Evolutionary conservation across 2,888 invertebrate species (phyloP).

Genomic region (Apodemia duryi): DNA sequence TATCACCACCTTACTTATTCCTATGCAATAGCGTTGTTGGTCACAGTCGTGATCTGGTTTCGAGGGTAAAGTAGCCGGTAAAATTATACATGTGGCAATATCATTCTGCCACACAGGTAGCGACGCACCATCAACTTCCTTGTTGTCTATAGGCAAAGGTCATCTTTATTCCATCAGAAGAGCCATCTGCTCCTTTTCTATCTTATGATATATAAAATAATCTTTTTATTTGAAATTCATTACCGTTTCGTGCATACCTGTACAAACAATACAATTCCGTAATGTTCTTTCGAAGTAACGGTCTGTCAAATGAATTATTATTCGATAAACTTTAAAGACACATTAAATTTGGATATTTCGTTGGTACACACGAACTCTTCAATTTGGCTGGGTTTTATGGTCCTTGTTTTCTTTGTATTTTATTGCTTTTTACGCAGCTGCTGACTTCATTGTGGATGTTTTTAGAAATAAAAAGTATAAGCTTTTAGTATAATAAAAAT

Average conservation of each 20-base stretch:
- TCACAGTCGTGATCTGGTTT: too few species aligned
- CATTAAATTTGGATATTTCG: slow-evolving; percentile 13
- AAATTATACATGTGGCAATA: too few species aligned
- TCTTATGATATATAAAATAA: too few species aligned
- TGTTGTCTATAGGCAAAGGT: too few species aligned
- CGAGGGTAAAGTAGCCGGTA: too few species aligned
- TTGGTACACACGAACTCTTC: slow-evolving; percentile 9
- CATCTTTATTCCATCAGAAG: too few species aligned
- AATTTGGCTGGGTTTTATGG: slow-evolving; percentile 10
- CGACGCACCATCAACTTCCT: too few species aligned
- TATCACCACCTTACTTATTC: too few species aligned
- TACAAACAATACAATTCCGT: slow-evolving; percentile 9
- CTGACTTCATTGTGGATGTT: slow-evolving; percentile 10
- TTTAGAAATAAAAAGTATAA: not conserved
- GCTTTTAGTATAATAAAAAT: not conserved
- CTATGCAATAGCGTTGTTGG: too few species aligned
- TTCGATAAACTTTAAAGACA: slow-evolving; percentile 14
- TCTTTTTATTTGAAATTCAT: not conserved
- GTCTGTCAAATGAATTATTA: slow-evolving; percentile 15
- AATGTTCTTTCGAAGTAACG: slow-evolving; percentile 12
- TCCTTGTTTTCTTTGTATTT: slow-evolving; percentile 13
- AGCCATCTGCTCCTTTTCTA: too few species aligned
- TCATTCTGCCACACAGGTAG: too few species aligned
- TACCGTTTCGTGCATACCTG: not conserved
- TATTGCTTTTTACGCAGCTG: slow-evolving; percentile 12